phyloP scores from a whole-genome alignment of 2,888 invertebrate genomes.

The Uropetala carovei region DNA sequence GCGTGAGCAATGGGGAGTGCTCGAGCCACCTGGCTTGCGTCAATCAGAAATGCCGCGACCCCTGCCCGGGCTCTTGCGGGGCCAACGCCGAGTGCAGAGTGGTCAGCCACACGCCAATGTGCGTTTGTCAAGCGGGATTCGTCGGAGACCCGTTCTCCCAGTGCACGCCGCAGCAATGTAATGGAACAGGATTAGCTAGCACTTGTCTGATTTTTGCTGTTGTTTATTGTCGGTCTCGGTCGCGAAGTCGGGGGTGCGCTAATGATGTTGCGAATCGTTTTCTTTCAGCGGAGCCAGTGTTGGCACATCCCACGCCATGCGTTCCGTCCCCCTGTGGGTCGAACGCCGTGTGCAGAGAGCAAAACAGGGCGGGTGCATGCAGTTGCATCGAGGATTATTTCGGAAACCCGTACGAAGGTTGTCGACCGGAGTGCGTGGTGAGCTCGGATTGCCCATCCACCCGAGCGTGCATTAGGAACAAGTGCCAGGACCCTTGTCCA shows the following conservation, averaged over 20 bases:
- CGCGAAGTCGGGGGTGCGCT: not conserved
- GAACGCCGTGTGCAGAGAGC: slow-evolving; percentile 76
- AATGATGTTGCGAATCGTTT: slow-evolving; percentile 29
- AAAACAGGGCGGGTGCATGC: slow-evolving; percentile 78
- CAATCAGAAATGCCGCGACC: slow-evolving; percentile 72
- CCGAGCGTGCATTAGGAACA: slow-evolving; percentile 83
- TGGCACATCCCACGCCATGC: slow-evolving; percentile 70
- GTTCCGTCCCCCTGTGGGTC: slow-evolving; percentile 73
- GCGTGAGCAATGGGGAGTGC: slow-evolving; percentile 73
- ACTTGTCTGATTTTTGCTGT: not conserved
- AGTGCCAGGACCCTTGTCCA: slow-evolving; percentile 85
- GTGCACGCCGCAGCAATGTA: slow-evolving; percentile 76
- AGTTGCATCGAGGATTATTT: slow-evolving; percentile 83
- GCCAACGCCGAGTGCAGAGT: slow-evolving; percentile 75
- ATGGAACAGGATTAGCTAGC: not conserved
- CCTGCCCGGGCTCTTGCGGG: slow-evolving; percentile 81
- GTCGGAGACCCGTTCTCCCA: slow-evolving; percentile 80
- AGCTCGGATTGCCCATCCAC: slow-evolving; percentile 83
- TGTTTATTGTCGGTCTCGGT: not conserved
- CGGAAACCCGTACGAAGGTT: slow-evolving; percentile 86
- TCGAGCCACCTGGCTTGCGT: slow-evolving; percentile 72
- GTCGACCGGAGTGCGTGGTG: slow-evolving; percentile 84
- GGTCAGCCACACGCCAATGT: slow-evolving; percentile 71
- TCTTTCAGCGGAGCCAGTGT: slow-evolving; percentile 68
- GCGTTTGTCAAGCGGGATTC: slow-evolving; percentile 70